A percentile compares a stretch with the other conserved stretches of the same genome.
These are phyloP conservation scores for Clinocottus analis DNA, from an alignment of 2,113 vertebrate genomes.

Conservation along the genomic window DNA sequence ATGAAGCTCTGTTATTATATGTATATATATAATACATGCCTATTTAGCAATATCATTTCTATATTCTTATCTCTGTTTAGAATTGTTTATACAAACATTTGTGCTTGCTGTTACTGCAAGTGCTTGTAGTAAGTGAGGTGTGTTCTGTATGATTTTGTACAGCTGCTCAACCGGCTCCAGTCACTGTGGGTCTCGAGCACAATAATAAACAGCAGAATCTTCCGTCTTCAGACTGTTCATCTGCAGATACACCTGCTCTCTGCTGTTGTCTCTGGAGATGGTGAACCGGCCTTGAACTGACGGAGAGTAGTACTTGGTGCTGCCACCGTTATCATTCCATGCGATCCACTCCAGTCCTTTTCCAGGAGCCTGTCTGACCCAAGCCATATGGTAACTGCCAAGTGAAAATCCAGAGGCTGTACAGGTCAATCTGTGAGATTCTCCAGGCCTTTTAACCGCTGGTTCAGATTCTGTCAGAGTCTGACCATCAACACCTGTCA, in stretches of 20 bases:
- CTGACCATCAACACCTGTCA: slow-evolving; percentile 44
- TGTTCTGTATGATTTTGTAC: not conserved
- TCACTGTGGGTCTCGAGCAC: not conserved
- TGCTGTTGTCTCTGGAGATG: not conserved
- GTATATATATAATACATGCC: too few species aligned
- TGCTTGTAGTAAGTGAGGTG: too few species aligned
- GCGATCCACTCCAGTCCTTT: slow-evolving; percentile 52
- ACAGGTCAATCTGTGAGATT: slow-evolving; percentile 55
- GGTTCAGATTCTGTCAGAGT: slow-evolving; percentile 49
- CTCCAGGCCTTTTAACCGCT: slow-evolving; percentile 24
- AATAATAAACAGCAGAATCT: not conserved
- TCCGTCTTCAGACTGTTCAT: not conserved
- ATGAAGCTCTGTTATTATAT: too few species aligned
- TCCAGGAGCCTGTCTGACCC: slow-evolving; percentile 68
- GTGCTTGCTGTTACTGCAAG: too few species aligned
- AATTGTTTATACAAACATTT: too few species aligned
- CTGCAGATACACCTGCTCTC: not conserved
- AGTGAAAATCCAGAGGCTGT: slow-evolving; percentile 7
- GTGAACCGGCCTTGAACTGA: not conserved
- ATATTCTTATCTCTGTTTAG: too few species aligned
- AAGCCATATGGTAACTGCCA: not conserved
- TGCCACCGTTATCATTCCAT: too few species aligned
- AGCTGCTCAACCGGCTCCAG: too few species aligned
- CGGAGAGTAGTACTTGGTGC: not conserved
- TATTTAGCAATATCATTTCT: too few species aligned